Percentiles rank a stretch among this genome's conserved stretches.
Conservation (phyloP, 2,888 invertebrate genomes). For the Esperia sulphurella region DNA sequence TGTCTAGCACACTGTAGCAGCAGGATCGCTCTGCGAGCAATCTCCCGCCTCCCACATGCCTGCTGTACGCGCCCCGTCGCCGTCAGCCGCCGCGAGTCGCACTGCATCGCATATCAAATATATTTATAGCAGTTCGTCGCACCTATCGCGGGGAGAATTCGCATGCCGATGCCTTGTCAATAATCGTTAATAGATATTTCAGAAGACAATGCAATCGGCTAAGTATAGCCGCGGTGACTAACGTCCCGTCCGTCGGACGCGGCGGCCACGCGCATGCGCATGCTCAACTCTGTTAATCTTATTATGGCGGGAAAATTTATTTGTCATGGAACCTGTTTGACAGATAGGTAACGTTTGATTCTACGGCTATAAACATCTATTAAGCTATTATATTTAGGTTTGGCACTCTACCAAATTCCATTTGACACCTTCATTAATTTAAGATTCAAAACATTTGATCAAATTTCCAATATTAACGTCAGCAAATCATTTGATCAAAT, state of each 20-base stretch:
- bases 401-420: slow-evolving; percentile 10
- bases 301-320: slow-evolving; percentile 74
- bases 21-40: slow-evolving; percentile 1
- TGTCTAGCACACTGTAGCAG: too few relatives aligned
- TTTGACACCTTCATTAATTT: slow-evolving; percentile 4
- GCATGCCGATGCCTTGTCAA: slow-evolving; percentile 79
- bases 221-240: slow-evolving; percentile 73
- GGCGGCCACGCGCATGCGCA: slow-evolving; percentile 43
- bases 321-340: slow-evolving; percentile 64
- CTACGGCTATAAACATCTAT: slow-evolving; percentile 25
- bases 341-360: slow-evolving; percentile 57
- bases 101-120: slow-evolving; percentile 64
- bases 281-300: slow-evolving; percentile 69
- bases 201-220: slow-evolving; percentile 78
- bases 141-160: slow-evolving; percentile 71
- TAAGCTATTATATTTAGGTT: slow-evolving; percentile 12
- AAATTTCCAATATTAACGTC: not conserved
- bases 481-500: not conserved
- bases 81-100: slow-evolving; percentile 24
- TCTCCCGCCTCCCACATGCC: slow-evolving; percentile 39
- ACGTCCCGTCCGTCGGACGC: slow-evolving; percentile 51
- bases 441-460: not conserved
- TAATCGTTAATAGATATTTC: slow-evolving; percentile 79
- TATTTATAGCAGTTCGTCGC: slow-evolving; percentile 77
- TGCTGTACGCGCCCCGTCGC: slow-evolving; percentile 33